Conservation (phyloP, 2,888 invertebrate species). For the Graphium colonna region DNA sequence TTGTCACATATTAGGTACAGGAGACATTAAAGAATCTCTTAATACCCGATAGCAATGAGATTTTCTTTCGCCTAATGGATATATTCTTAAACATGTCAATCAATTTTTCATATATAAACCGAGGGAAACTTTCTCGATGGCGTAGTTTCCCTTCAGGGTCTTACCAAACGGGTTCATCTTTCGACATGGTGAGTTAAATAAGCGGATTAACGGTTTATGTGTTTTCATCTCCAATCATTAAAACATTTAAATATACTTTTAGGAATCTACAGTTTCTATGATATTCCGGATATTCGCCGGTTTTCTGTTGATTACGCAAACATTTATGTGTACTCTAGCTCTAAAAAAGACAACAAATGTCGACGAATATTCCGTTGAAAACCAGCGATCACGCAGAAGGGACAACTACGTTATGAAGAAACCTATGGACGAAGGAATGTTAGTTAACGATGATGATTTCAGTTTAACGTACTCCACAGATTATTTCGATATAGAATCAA, state of each 20-base stretch:
- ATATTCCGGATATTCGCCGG: conserved; percentile 39
- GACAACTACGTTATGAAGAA: conserved; percentile 56
- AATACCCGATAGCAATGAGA: conserved; percentile 4
- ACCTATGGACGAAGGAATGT: conserved; percentile 42
- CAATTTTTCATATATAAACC: conserved; percentile 56
- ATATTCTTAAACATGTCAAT: conserved; percentile 55
- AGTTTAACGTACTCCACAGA: conserved; percentile 41
- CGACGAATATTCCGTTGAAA: conserved; percentile 52
- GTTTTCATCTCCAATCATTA: neutral
- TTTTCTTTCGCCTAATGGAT: conserved; percentile 53
- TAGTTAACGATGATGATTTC: conserved; percentile 43
- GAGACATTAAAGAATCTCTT: conserved; percentile 3
- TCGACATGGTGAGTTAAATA: conserved; percentile 15
- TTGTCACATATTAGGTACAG: neutral
- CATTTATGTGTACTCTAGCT: conserved; percentile 49
- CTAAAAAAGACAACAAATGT: conserved; percentile 44
- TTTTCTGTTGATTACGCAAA: conserved; percentile 46
- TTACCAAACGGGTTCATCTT: neutral
- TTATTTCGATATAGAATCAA: conserved; percentile 40
- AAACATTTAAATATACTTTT: neutral
- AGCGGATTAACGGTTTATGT: too few relatives aligned
- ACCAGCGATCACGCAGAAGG: conserved; percentile 52
- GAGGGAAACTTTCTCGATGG: conserved; percentile 26
- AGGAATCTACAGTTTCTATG: conserved; percentile 32
- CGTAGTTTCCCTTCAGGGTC: conserved; percentile 23